Conservation (phyloP, 2,797 vertebrate species). For the Mormyrus proboscirostris region DNA sequence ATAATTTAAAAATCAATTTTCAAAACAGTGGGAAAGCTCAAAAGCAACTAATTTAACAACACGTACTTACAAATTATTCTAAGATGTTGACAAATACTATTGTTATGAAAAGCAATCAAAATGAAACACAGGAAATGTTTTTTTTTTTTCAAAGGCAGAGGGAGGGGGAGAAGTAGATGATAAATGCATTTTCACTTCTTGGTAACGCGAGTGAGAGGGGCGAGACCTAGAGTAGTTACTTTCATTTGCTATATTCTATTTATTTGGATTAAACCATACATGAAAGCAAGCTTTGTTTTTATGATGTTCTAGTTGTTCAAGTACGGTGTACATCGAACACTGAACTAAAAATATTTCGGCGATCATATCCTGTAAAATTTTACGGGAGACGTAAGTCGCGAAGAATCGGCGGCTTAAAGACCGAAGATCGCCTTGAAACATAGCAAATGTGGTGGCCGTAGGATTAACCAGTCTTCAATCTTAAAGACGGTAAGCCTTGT, state of each 20-base stretch:
- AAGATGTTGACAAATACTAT: conserved; percentile 4
- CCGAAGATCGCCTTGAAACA: neutral
- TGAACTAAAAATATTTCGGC: neutral
- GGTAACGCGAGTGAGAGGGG: neutral
- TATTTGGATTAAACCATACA: neutral
- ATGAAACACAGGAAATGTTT: conserved; percentile 18
- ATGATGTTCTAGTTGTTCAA: neutral
- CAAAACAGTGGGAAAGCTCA: neutral
- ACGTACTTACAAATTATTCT: neutral
- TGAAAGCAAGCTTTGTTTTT: neutral
- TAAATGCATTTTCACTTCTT: conserved; percentile 17
- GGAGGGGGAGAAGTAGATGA: conserved; percentile 11
- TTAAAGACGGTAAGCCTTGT: neutral
- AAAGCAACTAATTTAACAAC: neutral
- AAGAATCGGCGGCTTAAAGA: neutral
- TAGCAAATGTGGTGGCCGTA: neutral
- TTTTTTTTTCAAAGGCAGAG: conserved; percentile 7
- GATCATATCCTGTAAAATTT: neutral
- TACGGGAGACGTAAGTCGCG: neutral
- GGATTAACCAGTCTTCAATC: neutral
- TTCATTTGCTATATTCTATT: neutral
- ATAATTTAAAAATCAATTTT: neutral
- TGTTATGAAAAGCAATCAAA: neutral
- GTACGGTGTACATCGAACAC: neutral
- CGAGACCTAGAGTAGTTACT: neutral